phyloP scores from a whole-genome alignment of 1,140 invertebrate species.

The Muscidifurax raptorellus region DNA sequence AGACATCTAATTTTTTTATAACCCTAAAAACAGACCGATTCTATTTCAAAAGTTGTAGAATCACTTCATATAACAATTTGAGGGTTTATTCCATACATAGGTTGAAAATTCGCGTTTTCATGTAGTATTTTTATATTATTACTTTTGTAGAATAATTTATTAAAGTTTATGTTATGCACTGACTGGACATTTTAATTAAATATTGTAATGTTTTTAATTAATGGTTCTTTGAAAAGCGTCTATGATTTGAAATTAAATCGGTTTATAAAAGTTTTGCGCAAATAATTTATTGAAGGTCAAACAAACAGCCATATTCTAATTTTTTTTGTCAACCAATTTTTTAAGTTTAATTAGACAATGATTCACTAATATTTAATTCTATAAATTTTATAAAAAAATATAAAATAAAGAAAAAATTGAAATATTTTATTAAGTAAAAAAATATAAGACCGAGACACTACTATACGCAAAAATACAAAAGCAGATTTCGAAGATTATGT shows the following conservation, averaged over 20 bases:
- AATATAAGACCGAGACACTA: constrained; percentile 18
- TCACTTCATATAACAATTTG: background rate
- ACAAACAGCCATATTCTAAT: background rate
- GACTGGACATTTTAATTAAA: background rate
- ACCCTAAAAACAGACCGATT: background rate
- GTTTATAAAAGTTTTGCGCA: background rate
- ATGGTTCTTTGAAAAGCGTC: too few species aligned
- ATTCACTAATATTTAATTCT: constrained; percentile 6
- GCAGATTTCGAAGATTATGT: background rate
- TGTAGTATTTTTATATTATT: too few species aligned
- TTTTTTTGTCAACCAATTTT: background rate
- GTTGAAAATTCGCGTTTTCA: background rate
- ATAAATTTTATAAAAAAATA: constrained; percentile 26
- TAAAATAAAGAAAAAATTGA: too few species aligned
- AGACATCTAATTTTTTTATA: too few species aligned
- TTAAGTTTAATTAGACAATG: constrained; percentile 29
- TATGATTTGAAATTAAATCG: background rate
- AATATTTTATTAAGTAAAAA: constrained; percentile 27
- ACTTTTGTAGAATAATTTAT: background rate
- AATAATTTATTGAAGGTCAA: constrained; percentile 1
- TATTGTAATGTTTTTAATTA: background rate
- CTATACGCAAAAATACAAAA: constrained; percentile 33
- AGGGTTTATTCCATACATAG: background rate
- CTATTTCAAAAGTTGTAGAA: background rate
- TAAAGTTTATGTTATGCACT: too few species aligned